Percentiles rank a stretch among this genome's conserved stretches.
These are phyloP conservation scores for Nemoura dubitans DNA, from an alignment of 2,888 invertebrate species.

Conservation along the genomic window DNA sequence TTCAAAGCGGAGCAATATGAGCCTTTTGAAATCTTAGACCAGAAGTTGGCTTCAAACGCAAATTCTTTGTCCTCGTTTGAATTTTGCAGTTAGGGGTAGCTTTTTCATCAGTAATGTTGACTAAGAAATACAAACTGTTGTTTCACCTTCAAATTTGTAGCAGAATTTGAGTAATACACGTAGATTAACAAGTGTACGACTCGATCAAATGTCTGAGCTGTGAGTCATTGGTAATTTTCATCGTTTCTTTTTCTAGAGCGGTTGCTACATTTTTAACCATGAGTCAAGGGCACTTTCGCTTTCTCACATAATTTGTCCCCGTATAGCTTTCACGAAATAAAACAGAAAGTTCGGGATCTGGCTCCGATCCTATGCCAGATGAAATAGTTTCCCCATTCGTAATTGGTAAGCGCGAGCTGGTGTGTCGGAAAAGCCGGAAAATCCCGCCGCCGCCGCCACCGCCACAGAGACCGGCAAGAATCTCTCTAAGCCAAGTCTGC, in stretches of 20 bases:
- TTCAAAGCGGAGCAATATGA: not conserved
- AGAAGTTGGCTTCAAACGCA: not conserved
- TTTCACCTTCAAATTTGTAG: not conserved
- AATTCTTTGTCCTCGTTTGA: not conserved
- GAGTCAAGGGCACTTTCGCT: not conserved
- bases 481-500: not conserved
- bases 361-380: not conserved
- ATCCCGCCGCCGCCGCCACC: not conserved
- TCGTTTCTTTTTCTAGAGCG: too few species aligned
- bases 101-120: not conserved
- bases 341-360: not conserved
- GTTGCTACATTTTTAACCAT: not conserved
- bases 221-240: too few species aligned
- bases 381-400: not conserved
- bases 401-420: not conserved
- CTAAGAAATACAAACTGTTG: not conserved
- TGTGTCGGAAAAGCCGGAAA: conserved; percentile 7
- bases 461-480: not conserved
- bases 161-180: too few species aligned
- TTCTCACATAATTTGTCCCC: not conserved
- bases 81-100: not conserved
- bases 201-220: too few species aligned
- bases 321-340: not conserved
- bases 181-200: too few species aligned
- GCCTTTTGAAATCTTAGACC: not conserved